These are phyloP conservation scores for Trichonephila clavipes DNA, from an alignment of 1,140 invertebrate genomes.

Conservation along the genomic window DNA sequence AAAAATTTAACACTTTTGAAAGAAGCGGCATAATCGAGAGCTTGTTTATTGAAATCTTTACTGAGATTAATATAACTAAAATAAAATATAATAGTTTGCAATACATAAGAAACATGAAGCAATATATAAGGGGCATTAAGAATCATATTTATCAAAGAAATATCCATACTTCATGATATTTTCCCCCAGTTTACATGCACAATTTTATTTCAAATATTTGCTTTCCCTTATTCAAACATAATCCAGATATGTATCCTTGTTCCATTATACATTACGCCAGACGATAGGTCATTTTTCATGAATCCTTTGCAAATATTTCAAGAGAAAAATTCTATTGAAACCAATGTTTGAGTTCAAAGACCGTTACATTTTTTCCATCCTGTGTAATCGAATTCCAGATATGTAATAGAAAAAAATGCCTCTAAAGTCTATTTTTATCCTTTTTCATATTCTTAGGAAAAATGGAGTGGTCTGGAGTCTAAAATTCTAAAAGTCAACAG, in stretches of 20 bases:
- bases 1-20: too few species aligned
- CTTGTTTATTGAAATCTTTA: too few species aligned
- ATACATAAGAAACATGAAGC: not conserved
- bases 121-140: not conserved
- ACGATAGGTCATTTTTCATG: constrained; percentile 61
- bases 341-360: constrained; percentile 49
- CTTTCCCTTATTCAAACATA: constrained; percentile 62
- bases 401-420: constrained; percentile 48
- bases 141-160: not conserved
- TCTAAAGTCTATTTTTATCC: constrained; percentile 44
- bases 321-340: constrained; percentile 59
- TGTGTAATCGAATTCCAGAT: constrained; percentile 65
- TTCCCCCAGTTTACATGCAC: constrained; percentile 2
- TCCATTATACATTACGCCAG: constrained; percentile 39
- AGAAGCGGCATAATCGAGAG: too few species aligned
- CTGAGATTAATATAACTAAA: not conserved
- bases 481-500: not conserved
- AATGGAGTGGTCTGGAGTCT: not conserved
- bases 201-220: constrained; percentile 65
- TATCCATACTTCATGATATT: not conserved
- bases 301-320: constrained; percentile 61
- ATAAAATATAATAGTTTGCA: not conserved
- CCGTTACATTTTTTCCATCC: constrained; percentile 26
- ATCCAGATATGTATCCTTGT: constrained; percentile 49
- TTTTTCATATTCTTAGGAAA: not conserved